Percentiles rank a stretch among this genome's conserved stretches.
phyloP scores from a whole-genome alignment of 2,888 invertebrate species.

The Drosophila rubida region DNA sequence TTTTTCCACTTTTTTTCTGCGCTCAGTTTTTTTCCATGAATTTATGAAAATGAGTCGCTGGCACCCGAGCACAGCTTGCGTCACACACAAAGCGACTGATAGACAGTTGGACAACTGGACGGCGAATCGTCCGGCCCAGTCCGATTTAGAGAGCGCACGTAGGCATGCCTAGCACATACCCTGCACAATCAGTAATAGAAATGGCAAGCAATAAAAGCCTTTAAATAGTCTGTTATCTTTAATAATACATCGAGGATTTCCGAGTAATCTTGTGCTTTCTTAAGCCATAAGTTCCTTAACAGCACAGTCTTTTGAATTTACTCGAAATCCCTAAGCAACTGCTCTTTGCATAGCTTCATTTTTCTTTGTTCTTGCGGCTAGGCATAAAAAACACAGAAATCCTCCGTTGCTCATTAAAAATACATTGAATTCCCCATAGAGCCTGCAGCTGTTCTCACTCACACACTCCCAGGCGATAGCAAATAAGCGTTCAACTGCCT shows the following conservation, averaged over 20 bases:
- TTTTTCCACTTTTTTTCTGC: constrained; percentile 22
- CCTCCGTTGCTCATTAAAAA: background rate
- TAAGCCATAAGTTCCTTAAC: background rate
- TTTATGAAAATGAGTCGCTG: constrained; percentile 78
- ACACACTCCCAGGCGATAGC: background rate
- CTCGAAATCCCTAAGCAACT: background rate
- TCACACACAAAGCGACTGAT: constrained; percentile 50
- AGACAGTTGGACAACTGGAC: constrained; percentile 25
- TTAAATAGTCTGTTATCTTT: too few relatives aligned
- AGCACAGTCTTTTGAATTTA: background rate
- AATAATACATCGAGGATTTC: too few relatives aligned
- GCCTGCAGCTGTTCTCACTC: constrained; percentile 1
- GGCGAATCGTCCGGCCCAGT: constrained; percentile 12
- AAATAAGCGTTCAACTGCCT: background rate
- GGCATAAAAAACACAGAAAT: background rate
- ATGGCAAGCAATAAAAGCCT: too few relatives aligned
- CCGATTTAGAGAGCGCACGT: constrained; percentile 25
- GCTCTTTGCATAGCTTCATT: background rate
- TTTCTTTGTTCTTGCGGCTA: background rate
- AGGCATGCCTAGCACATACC: background rate
- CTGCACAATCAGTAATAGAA: background rate
- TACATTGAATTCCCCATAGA: background rate
- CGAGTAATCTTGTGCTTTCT: background rate
- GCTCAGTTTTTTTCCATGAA: constrained; percentile 54
- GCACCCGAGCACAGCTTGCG: constrained; percentile 52